Evolutionary conservation across 1,140 invertebrate genomes (phyloP).

Genomic region (Popillia japonica): DNA sequence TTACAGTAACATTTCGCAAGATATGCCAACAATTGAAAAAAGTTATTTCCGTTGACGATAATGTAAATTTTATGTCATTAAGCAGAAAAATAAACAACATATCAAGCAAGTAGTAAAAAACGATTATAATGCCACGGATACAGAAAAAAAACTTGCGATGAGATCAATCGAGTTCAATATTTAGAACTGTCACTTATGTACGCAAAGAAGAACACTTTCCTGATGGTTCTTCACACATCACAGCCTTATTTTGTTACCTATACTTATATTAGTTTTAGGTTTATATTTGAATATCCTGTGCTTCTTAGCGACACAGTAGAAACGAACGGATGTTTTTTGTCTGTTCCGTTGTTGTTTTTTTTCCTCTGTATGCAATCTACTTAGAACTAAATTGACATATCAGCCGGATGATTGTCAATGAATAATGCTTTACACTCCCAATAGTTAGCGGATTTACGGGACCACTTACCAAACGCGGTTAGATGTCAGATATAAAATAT

Average conservation of each 20-base stretch:
- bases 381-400: neutral
- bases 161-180: conserved; percentile 8
- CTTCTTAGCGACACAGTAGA: neutral
- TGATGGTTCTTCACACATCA: neutral
- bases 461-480: neutral
- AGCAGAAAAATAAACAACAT: too few species aligned
- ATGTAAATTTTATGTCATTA: too few species aligned
- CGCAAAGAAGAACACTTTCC: conserved; percentile 13
- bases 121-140: neutral
- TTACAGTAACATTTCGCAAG: too few species aligned
- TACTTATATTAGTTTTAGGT: conserved; percentile 13
- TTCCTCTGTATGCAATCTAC: neutral
- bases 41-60: too few species aligned
- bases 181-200: conserved; percentile 5
- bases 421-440: neutral
- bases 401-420: neutral
- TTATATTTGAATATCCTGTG: conserved; percentile 16
- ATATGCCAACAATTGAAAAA: too few species aligned
- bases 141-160: conserved; percentile 3
- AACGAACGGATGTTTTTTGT: conserved; percentile 4
- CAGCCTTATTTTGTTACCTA: conserved; percentile 1
- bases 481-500: conserved; percentile 8
- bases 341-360: neutral
- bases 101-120: neutral
- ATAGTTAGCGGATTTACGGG: conserved; percentile 13